Evolutionary conservation across 2,888 invertebrate genomes (phyloP).

Genomic region (Ornithoptera priamus): DNA sequence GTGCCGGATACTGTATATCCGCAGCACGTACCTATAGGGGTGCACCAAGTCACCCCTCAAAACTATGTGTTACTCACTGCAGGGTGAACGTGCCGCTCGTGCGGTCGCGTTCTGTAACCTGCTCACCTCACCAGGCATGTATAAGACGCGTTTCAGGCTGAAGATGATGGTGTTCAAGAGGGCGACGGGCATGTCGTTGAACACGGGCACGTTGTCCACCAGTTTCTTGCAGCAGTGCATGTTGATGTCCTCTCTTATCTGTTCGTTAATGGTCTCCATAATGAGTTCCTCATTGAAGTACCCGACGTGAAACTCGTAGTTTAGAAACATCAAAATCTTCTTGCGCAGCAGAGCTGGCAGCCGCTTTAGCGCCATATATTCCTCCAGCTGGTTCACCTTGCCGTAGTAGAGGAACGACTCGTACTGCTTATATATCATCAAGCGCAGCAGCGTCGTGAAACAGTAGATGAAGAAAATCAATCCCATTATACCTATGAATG

Average conservation of each 20-base stretch:
- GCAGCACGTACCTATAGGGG: no score
- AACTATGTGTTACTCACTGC: no score
- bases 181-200: slow-evolving; percentile 73
- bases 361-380: slow-evolving; percentile 49
- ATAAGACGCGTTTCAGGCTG: slow-evolving; percentile 73
- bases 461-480: slow-evolving; percentile 47
- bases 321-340: slow-evolving; percentile 52
- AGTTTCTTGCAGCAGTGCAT: slow-evolving; percentile 76
- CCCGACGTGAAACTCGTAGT: slow-evolving; percentile 56
- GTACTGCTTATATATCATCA: slow-evolving; percentile 48
- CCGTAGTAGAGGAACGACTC: slow-evolving; percentile 50
- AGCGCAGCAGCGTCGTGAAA: slow-evolving; percentile 46
- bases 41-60: no score
- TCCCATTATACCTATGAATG: slow-evolving; percentile 45
- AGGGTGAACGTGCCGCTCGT: no score
- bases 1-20: no score
- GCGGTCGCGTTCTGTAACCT: not conserved
- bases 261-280: slow-evolving; percentile 57
- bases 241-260: slow-evolving; percentile 77
- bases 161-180: slow-evolving; percentile 74
- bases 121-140: slow-evolving; percentile 77
- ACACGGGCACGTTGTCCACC: slow-evolving; percentile 76
- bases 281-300: slow-evolving; percentile 56
- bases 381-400: slow-evolving; percentile 46
- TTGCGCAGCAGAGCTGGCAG: slow-evolving; percentile 48